Evolutionary conservation across 2,113 vertebrate genomes (phyloP).

Genomic region (Pimephales promelas): DNA sequence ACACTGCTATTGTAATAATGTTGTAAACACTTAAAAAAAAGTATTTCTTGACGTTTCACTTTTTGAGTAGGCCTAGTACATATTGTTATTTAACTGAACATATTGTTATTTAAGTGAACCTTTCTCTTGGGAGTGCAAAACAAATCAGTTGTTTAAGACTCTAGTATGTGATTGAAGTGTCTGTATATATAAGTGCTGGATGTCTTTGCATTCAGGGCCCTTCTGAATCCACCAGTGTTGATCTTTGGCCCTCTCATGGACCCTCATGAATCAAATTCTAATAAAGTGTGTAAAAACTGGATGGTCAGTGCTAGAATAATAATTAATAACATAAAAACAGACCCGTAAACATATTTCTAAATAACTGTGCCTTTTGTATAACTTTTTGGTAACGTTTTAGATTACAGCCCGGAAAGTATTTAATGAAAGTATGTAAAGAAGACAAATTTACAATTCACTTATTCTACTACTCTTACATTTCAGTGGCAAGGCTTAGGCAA

Average conservation of each 20-base stretch:
- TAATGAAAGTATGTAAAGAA: too few species aligned
- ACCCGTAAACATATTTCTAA: not conserved
- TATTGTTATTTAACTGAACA: not conserved
- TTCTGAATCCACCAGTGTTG: not conserved
- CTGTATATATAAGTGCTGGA: not conserved
- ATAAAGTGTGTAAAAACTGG: not conserved
- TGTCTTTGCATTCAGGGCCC: not conserved
- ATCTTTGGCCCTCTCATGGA: not conserved
- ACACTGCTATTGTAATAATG: slow-evolving; percentile 28
- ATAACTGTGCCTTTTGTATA: not conserved
- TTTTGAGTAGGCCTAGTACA: not conserved
- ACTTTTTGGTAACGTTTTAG: not conserved
- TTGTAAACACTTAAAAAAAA: not conserved
- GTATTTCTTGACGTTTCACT: not conserved
- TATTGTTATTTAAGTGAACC: not conserved
- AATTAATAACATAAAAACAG: not conserved
- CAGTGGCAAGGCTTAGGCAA: too few species aligned
- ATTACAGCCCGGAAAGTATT: too few species aligned
- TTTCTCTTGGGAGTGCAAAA: not conserved
- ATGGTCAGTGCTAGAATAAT: not conserved
- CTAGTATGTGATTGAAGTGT: not conserved
- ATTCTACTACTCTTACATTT: too few species aligned
- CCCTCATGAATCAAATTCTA: not conserved
- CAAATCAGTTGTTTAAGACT: not conserved
- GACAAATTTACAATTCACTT: too few species aligned